These are phyloP conservation scores for Pentamera pediparva DNA, from an alignment of 53 echinoderm and acorn worm species.

Conservation along the genomic window DNA sequence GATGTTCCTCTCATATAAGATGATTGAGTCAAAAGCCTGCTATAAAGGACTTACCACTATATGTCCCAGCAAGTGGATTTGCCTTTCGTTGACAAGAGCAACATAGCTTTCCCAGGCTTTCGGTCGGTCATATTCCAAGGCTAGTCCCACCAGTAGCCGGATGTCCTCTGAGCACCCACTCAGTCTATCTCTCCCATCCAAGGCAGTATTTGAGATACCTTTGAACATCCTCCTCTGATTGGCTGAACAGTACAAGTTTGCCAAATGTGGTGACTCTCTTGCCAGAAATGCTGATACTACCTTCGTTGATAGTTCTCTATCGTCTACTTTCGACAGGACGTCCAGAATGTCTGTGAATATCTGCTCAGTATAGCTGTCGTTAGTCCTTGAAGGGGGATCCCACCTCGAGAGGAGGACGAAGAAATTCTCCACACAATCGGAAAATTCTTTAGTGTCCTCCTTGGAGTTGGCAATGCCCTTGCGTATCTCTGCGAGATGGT, in stretches of 20 bases:
- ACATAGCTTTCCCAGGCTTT: constrained; percentile 69
- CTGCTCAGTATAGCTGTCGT: constrained; percentile 39
- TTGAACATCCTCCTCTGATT: neutral
- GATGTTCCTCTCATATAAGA: too few relatives aligned
- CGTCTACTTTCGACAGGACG: constrained; percentile 19
- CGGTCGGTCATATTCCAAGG: constrained; percentile 53
- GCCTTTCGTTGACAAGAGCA: constrained; percentile 42
- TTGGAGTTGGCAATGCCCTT: constrained; percentile 18
- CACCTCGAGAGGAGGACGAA: constrained; percentile 40
- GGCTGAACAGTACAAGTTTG: neutral
- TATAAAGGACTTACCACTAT: constrained; percentile 85
- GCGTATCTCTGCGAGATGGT: constrained; percentile 27
- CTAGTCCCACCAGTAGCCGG: constrained; percentile 47
- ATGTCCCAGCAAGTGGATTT: constrained; percentile 60
- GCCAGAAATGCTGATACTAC: neutral
- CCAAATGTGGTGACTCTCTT: neutral
- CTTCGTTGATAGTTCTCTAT: neutral
- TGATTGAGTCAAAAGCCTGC: too few relatives aligned
- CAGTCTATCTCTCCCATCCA: constrained; percentile 13
- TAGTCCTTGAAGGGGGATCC: constrained; percentile 40
- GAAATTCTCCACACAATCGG: constrained; percentile 31
- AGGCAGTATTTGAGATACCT: neutral
- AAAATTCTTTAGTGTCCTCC: constrained; percentile 6
- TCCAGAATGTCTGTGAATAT: constrained; percentile 53
- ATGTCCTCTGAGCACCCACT: constrained; percentile 31